Evolutionary conservation across 2,888 invertebrate genomes (phyloP).

Genomic region (Ceraclea dissimilis): DNA sequence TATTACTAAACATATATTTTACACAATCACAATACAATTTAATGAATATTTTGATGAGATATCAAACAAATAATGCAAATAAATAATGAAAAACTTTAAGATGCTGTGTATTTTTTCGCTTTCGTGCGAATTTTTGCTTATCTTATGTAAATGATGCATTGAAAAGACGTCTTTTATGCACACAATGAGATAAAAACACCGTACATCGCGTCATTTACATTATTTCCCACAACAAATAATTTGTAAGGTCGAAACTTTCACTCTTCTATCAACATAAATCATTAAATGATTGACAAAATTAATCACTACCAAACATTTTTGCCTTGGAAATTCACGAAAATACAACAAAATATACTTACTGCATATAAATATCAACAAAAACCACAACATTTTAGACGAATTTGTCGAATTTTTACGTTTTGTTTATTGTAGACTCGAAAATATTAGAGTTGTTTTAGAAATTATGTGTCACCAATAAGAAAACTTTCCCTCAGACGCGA

Average conservation of each 20-base stretch:
- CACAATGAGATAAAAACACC: too few species aligned
- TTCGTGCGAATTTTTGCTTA: too few species aligned
- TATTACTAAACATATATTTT: too few species aligned
- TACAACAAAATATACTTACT: slow-evolving; percentile 1
- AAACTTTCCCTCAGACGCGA: neutral
- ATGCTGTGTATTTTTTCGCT: too few species aligned
- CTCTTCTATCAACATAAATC: neutral
- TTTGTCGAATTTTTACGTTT: neutral
- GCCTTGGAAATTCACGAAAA: neutral
- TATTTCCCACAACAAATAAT: neutral
- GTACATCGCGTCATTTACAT: too few species aligned
- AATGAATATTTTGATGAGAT: too few species aligned
- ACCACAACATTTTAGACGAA: neutral
- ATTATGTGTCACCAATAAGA: neutral
- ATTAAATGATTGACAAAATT: neutral
- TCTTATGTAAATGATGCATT: too few species aligned
- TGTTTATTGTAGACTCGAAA: neutral
- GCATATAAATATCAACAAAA: slow-evolving; percentile 3
- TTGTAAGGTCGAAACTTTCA: neutral
- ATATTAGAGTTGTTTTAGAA: neutral
- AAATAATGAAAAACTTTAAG: too few species aligned
- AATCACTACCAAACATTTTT: neutral
- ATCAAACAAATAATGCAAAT: too few species aligned
- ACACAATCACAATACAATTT: too few species aligned
- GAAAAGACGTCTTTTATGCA: too few species aligned